Conservation (phyloP, 2,888 invertebrate species). For the Apamea crenata region DNA sequence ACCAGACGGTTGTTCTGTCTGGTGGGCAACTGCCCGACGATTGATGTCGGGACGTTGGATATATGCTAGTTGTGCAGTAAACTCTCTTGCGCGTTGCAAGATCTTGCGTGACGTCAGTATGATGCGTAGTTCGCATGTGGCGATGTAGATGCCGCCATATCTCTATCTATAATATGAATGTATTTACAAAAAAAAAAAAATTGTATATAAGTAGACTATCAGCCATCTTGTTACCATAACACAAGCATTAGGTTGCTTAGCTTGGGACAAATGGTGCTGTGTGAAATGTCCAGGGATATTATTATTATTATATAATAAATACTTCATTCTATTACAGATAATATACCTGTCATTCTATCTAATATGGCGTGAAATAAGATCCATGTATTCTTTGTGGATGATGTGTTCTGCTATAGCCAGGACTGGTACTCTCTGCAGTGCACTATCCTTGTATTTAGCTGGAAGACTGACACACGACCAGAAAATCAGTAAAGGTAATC, state of each 20-base stretch:
- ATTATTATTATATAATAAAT: too few relatives aligned
- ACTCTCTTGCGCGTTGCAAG: neutral
- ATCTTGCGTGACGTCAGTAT: neutral
- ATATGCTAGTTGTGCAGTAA: neutral
- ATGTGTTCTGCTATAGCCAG: conserved; percentile 72
- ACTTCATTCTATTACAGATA: conserved; percentile 63
- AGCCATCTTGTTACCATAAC: too few relatives aligned
- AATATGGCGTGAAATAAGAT: conserved; percentile 76
- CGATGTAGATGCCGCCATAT: neutral
- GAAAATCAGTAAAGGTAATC: conserved; percentile 60
- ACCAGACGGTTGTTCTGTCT: too few relatives aligned
- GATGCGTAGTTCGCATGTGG: neutral
- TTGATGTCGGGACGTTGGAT: too few relatives aligned
- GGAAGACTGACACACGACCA: conserved; percentile 70
- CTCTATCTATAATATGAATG: too few relatives aligned
- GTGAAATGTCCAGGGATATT: too few relatives aligned
- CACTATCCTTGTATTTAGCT: conserved; percentile 70
- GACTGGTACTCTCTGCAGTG: conserved; percentile 70
- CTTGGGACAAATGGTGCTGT: too few relatives aligned
- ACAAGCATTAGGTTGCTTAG: too few relatives aligned
- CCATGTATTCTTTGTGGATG: conserved; percentile 74
- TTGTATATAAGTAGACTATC: too few relatives aligned
- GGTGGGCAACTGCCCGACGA: too few relatives aligned
- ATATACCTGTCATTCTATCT: conserved; percentile 65
- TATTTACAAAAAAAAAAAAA: too few relatives aligned